Evolutionary conservation across 2,888 invertebrate species (phyloP).

Genomic region (Parnassius glacialis): DNA sequence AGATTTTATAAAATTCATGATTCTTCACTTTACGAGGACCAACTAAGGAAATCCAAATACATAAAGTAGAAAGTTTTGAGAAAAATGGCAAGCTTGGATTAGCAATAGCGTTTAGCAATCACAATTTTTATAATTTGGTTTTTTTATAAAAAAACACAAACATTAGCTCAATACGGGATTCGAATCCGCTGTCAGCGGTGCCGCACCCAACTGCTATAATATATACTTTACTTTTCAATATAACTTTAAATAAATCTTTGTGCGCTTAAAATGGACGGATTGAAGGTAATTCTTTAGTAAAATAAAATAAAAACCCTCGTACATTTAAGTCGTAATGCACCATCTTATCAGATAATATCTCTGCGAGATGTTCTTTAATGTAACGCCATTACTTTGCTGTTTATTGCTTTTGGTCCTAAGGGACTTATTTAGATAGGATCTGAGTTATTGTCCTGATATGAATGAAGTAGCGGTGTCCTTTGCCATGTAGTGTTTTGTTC

Average conservation of each 20-base stretch:
- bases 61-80: constrained; percentile 6
- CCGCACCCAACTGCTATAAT: too few relatives aligned
- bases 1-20: not conserved
- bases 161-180: too few relatives aligned
- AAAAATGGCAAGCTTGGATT: not conserved
- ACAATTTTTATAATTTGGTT: too few relatives aligned
- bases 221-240: too few relatives aligned
- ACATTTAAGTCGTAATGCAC: constrained; percentile 13
- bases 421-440: not conserved
- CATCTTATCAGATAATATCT: constrained; percentile 20
- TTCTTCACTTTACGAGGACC: not conserved
- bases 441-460: constrained; percentile 2
- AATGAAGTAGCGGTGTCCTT: not conserved
- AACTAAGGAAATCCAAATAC: not conserved
- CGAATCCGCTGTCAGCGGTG: too few relatives aligned
- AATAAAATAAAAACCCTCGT: not conserved
- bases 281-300: constrained; percentile 7
- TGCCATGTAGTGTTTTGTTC: too few relatives aligned
- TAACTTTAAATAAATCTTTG: too few relatives aligned
- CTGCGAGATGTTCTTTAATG: constrained; percentile 19
- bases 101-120: too few relatives aligned
- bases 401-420: constrained; percentile 6
- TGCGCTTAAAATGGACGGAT: constrained; percentile 1
- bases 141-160: too few relatives aligned
- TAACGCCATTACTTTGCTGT: constrained; percentile 14